Conservation (phyloP, 2,113 vertebrate genomes). For the Nipponia nippon region DNA sequence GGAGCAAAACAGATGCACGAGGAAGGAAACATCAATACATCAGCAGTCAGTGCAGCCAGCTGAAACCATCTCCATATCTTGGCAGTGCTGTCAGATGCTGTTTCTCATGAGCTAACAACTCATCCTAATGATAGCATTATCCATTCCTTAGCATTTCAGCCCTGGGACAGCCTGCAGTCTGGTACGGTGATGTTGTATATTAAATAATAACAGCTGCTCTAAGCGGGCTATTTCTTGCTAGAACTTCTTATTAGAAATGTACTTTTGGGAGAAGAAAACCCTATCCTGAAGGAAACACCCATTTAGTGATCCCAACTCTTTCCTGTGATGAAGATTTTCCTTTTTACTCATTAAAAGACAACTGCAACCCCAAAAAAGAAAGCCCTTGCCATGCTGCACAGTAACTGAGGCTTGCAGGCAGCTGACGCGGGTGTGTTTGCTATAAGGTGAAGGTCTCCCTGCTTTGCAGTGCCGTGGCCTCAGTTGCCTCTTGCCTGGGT, state of each 20-base stretch:
- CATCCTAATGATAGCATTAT: background rate
- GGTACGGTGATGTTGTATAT: background rate
- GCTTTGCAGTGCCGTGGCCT: background rate
- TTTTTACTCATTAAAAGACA: background rate
- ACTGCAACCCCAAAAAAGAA: background rate
- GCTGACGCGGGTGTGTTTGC: background rate
- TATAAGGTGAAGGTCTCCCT: background rate
- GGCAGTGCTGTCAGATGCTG: background rate
- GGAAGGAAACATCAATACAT: background rate
- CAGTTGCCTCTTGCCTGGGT: background rate
- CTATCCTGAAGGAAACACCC: background rate
- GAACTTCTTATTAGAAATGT: conserved; percentile 3
- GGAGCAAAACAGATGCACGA: background rate
- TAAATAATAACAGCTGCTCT: conserved; percentile 25
- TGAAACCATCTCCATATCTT: background rate
- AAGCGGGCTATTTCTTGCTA: background rate
- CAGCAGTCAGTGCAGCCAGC: background rate
- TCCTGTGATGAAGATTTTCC: background rate
- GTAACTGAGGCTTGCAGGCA: background rate
- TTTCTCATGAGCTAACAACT: background rate
- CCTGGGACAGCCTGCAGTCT: background rate
- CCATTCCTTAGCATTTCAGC: background rate
- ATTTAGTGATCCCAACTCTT: background rate
- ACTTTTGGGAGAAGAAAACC: background rate
- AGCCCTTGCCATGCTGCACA: background rate